Evolutionary conservation across 1,140 invertebrate species (phyloP).

Genomic region (Batillaria attramentaria): DNA sequence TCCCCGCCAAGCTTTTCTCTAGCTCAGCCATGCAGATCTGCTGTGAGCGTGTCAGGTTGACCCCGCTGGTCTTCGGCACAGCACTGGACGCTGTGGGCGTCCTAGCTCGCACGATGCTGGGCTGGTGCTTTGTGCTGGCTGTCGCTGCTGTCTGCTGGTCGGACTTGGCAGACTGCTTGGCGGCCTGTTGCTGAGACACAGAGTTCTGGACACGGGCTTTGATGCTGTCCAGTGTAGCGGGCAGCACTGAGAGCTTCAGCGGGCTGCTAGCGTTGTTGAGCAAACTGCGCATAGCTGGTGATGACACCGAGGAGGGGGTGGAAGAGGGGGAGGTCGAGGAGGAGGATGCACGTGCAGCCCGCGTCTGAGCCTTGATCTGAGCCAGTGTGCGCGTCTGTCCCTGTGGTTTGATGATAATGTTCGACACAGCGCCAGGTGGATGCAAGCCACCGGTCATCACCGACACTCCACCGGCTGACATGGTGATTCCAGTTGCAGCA

Average conservation of each 20-base stretch:
- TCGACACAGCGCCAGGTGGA: neutral
- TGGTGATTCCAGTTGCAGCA: conserved; percentile 11
- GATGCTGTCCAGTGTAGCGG: conserved; percentile 66
- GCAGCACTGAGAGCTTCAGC: conserved; percentile 41
- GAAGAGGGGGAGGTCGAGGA: neutral
- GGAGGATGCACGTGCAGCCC: conserved; percentile 53
- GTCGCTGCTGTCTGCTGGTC: conserved; percentile 21
- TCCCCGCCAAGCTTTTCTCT: conserved; percentile 73
- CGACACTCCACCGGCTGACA: conserved; percentile 6
- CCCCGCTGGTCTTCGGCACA: conserved; percentile 72
- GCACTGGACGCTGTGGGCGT: neutral
- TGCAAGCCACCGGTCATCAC: conserved; percentile 21
- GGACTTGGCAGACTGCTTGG: conserved; percentile 21
- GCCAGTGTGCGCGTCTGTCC: conserved; percentile 65
- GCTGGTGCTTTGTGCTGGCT: conserved; percentile 45
- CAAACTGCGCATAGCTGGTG: conserved; percentile 41
- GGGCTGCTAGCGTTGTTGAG: conserved; percentile 22
- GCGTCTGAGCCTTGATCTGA: conserved; percentile 67
- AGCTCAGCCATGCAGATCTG: conserved; percentile 97
- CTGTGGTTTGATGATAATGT: conserved; percentile 43
- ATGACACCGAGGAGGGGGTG: conserved; percentile 11
- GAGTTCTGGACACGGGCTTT: conserved; percentile 58
- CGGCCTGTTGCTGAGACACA: conserved; percentile 35
- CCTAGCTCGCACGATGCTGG: conserved; percentile 49
- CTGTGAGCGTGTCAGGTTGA: conserved; percentile 93